These are phyloP conservation scores for Aepyceros melampus DNA, from an alignment of 2,113 vertebrate genomes.

Conservation along the genomic window DNA sequence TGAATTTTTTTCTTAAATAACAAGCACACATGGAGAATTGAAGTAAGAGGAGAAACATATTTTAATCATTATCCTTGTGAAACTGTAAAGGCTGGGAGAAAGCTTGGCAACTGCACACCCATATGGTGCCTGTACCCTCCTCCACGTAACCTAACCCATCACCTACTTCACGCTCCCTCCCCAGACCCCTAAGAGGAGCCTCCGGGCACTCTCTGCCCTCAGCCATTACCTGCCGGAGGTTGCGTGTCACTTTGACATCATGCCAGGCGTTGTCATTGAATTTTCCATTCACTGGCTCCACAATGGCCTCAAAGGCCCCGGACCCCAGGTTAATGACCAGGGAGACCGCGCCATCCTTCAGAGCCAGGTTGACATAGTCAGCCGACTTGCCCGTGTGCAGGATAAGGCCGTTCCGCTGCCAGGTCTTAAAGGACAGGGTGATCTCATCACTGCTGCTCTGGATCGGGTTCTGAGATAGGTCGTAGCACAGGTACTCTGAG, in stretches of 20 bases:
- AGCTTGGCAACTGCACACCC: not conserved
- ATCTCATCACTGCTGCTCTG: conserved; percentile 99
- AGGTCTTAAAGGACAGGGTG: conserved; percentile 98
- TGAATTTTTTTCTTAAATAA: conserved; percentile 22
- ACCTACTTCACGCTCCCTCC: not conserved
- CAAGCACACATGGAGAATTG: conserved; percentile 43
- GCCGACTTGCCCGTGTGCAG: conserved; percentile 98
- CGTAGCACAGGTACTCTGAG: conserved; percentile 98
- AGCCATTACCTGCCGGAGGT: conserved; percentile 98
- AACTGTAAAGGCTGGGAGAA: conserved; percentile 47
- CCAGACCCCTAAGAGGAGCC: not conserved
- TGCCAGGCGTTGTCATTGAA: conserved; percentile 99
- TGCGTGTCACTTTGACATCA: conserved; percentile 98
- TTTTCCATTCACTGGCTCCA: conserved; percentile 98
- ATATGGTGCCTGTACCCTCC: not conserved
- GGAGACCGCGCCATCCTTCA: conserved; percentile 96
- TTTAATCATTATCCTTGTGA: conserved; percentile 43
- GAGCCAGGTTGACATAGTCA: conserved; percentile 97
- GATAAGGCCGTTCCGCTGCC: conserved; percentile 98
- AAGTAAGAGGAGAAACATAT: conserved; percentile 66
- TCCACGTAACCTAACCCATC: not conserved
- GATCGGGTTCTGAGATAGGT: conserved; percentile 98
- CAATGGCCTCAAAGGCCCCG: conserved; percentile 98
- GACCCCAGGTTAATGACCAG: conserved; percentile 99
- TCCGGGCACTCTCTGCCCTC: conserved; percentile 63